Evolutionary conservation across 2,888 invertebrate species (phyloP), one percentile per base, ranked within the genome.

Genomic region (Cerastoderma edule): DNA sequence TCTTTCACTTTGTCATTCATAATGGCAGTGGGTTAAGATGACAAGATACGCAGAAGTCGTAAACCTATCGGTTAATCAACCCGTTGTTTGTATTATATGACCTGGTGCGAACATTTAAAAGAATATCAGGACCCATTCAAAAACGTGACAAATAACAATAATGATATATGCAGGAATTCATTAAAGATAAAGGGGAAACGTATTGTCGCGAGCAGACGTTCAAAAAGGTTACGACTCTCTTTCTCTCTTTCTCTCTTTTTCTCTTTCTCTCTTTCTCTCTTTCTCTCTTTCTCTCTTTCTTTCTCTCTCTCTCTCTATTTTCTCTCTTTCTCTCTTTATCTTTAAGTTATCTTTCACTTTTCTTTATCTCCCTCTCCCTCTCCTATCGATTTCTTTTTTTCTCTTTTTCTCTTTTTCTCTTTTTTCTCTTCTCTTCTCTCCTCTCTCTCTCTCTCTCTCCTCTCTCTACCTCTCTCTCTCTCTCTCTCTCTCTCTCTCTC

Each of bases 371-470:
- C 16, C 44, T 44, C 44, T 44, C 44, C 16, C 44, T 44, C 44
- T 44, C 44, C 16, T 44, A 44, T 44, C 44, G 44, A 10, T 44
- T 8, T 44, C 44, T 44, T 19, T 44, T 19, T 13, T 8, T 44
- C 44, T 44, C 44, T 44, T 13, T 44, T 8, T 44, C 44, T 44
- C 44, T 44, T 19, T 44, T 19, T 44, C 10, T 44, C 44, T 44
- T 13, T 44, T 19, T n/a, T n/a, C n/a, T n/a, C 16, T 8, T 44
- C 44, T 44, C 44, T 44, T 8, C 16, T 44, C 16, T 19, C 16
- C 44, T 44, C 53, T 53, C 53, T 53, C 24, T 53, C 53, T 53
- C 53, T 53, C 2, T 53, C 53, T 5, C 53, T 53, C 53, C 1
- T 1, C 24, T 2, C n/a, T 22, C n/a, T 22, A 10, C 6, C 6